Percentiles rank a stretch among this genome's conserved stretches.
These are phyloP conservation scores for Hymenopus coronatus DNA, from an alignment of 2,888 invertebrate genomes.

Conservation along the genomic window DNA sequence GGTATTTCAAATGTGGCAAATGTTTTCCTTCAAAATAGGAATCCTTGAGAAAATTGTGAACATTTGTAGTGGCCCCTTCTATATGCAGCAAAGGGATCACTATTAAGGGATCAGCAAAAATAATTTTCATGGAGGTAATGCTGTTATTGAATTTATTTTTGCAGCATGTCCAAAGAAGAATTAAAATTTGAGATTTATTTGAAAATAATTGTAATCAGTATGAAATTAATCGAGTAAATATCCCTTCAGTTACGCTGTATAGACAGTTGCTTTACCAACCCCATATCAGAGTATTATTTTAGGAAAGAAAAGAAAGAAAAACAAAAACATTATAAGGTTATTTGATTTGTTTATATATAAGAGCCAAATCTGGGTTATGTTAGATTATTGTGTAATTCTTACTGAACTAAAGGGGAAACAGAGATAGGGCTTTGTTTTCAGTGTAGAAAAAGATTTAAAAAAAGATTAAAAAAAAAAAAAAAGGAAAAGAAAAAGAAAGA, in stretches of 20 bases:
- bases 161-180: not conserved
- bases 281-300: not conserved
- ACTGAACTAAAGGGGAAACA: not conserved
- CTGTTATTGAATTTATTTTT: not conserved
- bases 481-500: too few relatives aligned
- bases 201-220: not conserved
- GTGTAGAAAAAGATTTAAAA: not conserved
- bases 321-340: not conserved
- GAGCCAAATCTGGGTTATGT: not conserved
- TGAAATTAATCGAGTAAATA: not conserved
- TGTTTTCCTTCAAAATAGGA: not conserved
- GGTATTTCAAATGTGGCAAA: not conserved
- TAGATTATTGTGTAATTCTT: not conserved
- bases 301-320: not conserved
- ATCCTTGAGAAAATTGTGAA: not conserved
- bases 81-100: not conserved
- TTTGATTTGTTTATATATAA: not conserved
- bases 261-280: not conserved
- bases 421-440: not conserved
- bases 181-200: not conserved
- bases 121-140: not conserved
- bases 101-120: not conserved
- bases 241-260: not conserved
- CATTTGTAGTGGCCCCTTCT: not conserved
- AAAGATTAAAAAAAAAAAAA: too few relatives aligned